These are phyloP conservation scores for Cecropterus lyciades DNA, from an alignment of 1,140 invertebrate genomes.

Conservation along the genomic window DNA sequence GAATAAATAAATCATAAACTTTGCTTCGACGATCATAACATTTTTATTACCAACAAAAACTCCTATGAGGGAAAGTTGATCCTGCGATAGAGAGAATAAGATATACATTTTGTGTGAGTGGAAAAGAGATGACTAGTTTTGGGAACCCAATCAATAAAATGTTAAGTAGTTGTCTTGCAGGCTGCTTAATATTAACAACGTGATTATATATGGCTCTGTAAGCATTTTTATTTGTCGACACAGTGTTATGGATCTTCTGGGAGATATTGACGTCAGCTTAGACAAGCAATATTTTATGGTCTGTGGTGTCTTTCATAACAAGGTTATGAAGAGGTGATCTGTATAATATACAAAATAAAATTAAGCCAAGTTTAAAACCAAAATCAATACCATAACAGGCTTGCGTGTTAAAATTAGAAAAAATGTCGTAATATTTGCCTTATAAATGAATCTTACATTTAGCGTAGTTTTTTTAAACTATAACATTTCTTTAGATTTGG, in stretches of 20 bases:
- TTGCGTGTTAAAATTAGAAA: no score
- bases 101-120: constrained; percentile 9
- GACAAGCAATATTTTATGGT: no score
- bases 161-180: constrained; percentile 24
- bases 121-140: constrained; percentile 13
- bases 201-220: constrained; percentile 22
- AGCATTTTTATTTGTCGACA: constrained; percentile 7
- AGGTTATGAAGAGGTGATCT: neutral
- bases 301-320: no score
- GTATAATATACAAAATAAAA: no score
- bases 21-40: constrained; percentile 62
- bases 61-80: constrained; percentile 55
- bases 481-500: no score
- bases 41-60: constrained; percentile 63
- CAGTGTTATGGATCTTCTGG: neutral
- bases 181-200: constrained; percentile 14
- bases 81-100: constrained; percentile 32
- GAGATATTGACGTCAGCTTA: neutral
- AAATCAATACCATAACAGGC: no score
- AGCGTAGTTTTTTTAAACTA: no score
- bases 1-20: constrained; percentile 71
- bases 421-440: no score
- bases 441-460: no score
- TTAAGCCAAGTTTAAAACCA: neutral
- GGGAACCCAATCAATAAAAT: constrained; percentile 33